A percentile compares a stretch with the other conserved stretches of the same genome.
Conservation (phyloP, 2,888 invertebrate species). For the Caenorhabditis wallacei region DNA sequence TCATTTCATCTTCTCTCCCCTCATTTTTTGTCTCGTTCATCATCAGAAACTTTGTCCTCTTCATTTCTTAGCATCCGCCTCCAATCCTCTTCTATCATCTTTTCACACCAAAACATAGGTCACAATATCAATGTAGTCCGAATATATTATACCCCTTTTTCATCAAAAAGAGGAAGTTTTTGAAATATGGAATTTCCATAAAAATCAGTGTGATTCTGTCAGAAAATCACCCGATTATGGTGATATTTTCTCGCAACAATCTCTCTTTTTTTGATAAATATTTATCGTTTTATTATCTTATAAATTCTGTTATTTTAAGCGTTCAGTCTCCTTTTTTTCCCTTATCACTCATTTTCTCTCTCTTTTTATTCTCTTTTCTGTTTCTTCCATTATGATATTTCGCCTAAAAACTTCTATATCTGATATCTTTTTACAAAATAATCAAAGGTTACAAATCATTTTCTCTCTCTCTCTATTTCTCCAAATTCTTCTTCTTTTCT, state of each 20-base stretch:
- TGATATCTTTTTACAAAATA: not conserved
- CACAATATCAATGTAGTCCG: constrained; percentile 8
- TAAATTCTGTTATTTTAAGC: constrained; percentile 12
- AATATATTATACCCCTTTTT: constrained; percentile 40
- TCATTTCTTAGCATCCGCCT: constrained; percentile 13
- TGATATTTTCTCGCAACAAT: constrained; percentile 35
- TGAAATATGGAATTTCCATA: constrained; percentile 23
- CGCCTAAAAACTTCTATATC: not conserved
- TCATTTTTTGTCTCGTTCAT: constrained; percentile 33
- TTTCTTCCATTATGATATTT: not conserved
- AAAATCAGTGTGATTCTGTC: constrained; percentile 3
- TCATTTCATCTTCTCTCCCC: constrained; percentile 17
- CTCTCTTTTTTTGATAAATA: constrained; percentile 28
- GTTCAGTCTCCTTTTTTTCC: constrained; percentile 30
- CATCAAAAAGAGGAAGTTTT: not conserved
- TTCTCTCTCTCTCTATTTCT: constrained; percentile 8
- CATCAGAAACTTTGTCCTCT: constrained; percentile 42
- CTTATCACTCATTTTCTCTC: constrained; percentile 11
- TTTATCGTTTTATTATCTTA: constrained; percentile 30
- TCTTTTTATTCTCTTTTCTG: constrained; percentile 17
- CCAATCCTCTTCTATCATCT: constrained; percentile 10
- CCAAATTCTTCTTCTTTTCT: constrained; percentile 3
- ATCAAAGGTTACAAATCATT: constrained; percentile 8
- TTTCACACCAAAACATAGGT: constrained; percentile 4
- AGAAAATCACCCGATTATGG: constrained; percentile 56